These are phyloP conservation scores for Epizoanthus illoricatus DNA, from an alignment of 92 coral and sea anemone species.

Conservation along the genomic window DNA sequence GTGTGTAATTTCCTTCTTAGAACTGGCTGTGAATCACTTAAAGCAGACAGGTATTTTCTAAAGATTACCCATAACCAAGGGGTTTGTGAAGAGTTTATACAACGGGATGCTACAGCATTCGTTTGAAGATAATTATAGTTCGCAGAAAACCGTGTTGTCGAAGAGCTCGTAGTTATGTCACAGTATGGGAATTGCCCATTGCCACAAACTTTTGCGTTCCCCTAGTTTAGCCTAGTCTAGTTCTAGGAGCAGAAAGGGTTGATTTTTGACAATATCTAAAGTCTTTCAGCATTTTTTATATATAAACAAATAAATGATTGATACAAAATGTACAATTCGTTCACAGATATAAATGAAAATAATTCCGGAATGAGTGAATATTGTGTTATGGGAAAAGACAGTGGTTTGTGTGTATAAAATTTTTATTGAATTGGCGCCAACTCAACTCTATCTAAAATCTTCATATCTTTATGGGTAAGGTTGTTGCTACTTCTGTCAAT, in stretches of 20 bases:
- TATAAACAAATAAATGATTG: too few species aligned
- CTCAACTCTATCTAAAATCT: conserved; percentile 26
- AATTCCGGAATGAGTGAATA: not conserved
- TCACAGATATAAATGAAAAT: not conserved
- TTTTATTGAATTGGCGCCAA: conserved; percentile 42
- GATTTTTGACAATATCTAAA: too few species aligned
- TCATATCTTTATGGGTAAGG: conserved; percentile 31
- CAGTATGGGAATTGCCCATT: not conserved
- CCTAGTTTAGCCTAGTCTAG: not conserved
- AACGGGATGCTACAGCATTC: too few species aligned
- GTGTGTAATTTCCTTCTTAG: conserved; percentile 15
- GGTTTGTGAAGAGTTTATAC: too few species aligned
- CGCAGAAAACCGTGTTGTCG: not conserved
- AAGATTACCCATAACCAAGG: conserved; percentile 7
- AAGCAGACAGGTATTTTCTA: conserved; percentile 47
- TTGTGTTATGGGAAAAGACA: not conserved
- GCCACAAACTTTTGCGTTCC: too few species aligned
- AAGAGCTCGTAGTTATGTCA: not conserved
- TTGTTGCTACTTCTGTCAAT: conserved; percentile 21
- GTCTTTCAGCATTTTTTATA: too few species aligned
- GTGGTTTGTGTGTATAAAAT: conserved; percentile 29
- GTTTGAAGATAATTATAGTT: not conserved
- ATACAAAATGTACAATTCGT: too few species aligned
- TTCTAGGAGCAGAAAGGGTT: not conserved
- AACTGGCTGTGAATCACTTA: conserved; percentile 34